Evolutionary conservation across 2,113 vertebrate species (phyloP).

Genomic region (Odocoileus hemionus): DNA sequence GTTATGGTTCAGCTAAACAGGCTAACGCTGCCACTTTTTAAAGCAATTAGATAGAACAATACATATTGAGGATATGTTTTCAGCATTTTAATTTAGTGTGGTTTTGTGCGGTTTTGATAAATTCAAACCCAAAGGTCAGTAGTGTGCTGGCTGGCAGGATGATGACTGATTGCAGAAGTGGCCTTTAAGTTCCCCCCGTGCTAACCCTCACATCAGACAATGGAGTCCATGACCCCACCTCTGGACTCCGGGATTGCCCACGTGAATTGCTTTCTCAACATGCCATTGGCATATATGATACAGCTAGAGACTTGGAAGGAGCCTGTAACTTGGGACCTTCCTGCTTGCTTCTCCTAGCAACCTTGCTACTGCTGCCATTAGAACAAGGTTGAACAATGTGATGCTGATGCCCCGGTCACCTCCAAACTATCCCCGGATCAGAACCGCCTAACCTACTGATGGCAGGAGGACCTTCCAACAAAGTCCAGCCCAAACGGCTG

Average conservation of each 20-base stretch:
- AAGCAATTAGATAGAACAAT: background rate
- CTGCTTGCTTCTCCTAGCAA: background rate
- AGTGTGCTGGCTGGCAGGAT: background rate
- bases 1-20: background rate
- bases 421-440: accelerated
- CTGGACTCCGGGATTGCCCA: background rate
- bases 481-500: background rate
- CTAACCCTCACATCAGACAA: background rate
- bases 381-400: background rate
- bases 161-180: background rate
- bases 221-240: accelerated
- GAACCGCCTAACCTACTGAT: background rate
- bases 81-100: background rate
- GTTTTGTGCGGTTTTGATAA: background rate
- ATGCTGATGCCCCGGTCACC: accelerated
- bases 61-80: background rate
- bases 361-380: background rate
- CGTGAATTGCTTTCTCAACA: background rate
- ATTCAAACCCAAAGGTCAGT: background rate
- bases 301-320: background rate
- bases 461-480: background rate
- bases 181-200: too few species aligned
- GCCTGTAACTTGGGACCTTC: accelerated
- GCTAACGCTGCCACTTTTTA: accelerated
- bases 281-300: accelerated